Evolutionary conservation across 2,888 invertebrate genomes (phyloP).

Genomic region (Stegophylla sp.): DNA sequence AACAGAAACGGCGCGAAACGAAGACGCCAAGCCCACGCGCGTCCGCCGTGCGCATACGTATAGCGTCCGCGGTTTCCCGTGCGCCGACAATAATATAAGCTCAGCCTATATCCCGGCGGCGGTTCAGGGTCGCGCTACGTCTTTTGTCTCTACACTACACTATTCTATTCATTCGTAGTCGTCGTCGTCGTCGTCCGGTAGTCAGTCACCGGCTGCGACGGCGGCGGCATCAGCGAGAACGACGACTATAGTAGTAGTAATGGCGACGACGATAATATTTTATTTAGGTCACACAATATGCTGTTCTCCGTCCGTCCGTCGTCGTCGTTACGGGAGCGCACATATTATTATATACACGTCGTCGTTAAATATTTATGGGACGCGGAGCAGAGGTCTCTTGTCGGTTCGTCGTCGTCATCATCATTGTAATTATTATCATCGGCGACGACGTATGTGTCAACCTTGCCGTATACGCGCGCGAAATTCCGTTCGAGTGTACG

Average conservation of each 20-base stretch:
- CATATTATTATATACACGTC: background rate
- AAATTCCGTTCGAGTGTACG: background rate
- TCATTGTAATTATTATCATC: background rate
- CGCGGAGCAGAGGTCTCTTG: conserved; percentile 4
- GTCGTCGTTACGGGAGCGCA: background rate
- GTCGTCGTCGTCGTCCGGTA: background rate
- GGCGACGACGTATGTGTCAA: background rate
- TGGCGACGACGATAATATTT: background rate
- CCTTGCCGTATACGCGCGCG: background rate
- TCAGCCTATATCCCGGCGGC: conserved; percentile 10
- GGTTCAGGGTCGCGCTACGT: conserved; percentile 5
- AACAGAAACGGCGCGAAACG: background rate
- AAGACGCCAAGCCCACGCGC: background rate
- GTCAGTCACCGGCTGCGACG: background rate
- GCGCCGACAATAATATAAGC: background rate
- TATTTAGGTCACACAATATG: conserved; percentile 37
- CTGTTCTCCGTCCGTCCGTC: background rate
- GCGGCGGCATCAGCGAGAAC: background rate
- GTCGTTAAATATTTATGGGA: conserved; percentile 25
- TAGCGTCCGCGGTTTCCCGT: background rate
- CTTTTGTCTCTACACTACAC: background rate
- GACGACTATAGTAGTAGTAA: too few relatives aligned
- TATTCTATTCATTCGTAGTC: too few relatives aligned
- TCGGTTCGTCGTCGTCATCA: background rate
- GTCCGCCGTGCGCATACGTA: background rate